Percentiles rank a stretch among this genome's conserved stretches.
Evolutionary conservation across 2,797 vertebrate genomes (phyloP).

Genomic region (Linurgus olivaceus): DNA sequence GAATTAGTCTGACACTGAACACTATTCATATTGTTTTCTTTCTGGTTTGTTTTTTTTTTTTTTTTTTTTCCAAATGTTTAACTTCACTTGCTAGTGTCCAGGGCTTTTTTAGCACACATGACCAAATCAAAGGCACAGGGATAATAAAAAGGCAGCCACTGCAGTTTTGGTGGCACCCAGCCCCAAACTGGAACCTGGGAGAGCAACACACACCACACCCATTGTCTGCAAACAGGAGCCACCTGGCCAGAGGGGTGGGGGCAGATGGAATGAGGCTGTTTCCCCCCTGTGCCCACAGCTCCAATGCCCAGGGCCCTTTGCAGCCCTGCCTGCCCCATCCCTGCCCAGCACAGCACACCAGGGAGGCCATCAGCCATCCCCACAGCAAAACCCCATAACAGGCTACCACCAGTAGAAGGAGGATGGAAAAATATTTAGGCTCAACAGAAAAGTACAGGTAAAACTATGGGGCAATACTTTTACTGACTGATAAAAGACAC

Average conservation of each 20-base stretch:
- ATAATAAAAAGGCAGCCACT: not conserved
- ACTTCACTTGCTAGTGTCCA: not conserved
- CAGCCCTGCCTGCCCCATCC: not conserved
- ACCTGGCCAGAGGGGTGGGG: not conserved
- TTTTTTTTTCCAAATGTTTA: not conserved
- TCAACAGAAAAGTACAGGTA: not conserved
- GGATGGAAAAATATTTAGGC: not conserved
- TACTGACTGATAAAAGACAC: not conserved
- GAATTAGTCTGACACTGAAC: not conserved
- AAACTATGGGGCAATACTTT: not conserved
- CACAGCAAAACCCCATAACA: not conserved
- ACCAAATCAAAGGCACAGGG: not conserved
- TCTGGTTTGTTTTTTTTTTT: too few relatives aligned
- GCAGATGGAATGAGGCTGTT: rapidly evolving
- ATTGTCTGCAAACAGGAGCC: not conserved
- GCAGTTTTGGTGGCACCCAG: not conserved
- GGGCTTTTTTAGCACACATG: not conserved
- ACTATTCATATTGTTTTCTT: not conserved
- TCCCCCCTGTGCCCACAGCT: not conserved
- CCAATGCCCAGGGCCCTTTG: not conserved
- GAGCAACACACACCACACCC: too few relatives aligned
- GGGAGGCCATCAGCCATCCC: not conserved
- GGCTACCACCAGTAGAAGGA: not conserved
- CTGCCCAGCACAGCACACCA: not conserved
- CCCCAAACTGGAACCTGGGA: not conserved